A percentile compares a stretch with the other conserved stretches of the same genome.
These are phyloP conservation scores for Halcyon badia DNA, from an alignment of 2,797 vertebrate genomes.

Conservation along the genomic window DNA sequence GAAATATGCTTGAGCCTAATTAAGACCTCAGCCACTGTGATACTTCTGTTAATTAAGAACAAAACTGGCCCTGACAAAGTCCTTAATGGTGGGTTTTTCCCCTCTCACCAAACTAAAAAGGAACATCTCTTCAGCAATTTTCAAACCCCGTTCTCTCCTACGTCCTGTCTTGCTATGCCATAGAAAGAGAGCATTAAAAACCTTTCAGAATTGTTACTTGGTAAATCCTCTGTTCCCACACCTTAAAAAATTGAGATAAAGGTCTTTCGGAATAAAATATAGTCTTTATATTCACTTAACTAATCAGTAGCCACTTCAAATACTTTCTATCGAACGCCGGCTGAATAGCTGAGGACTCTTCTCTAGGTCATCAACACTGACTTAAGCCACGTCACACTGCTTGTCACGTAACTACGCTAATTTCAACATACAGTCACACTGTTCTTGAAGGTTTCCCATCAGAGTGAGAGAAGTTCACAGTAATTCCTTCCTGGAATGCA, in stretches of 20 bases:
- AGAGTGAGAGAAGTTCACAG: neutral
- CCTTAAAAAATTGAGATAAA: neutral
- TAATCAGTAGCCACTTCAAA: neutral
- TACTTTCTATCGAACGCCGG: neutral
- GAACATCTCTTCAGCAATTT: neutral
- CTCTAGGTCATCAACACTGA: neutral
- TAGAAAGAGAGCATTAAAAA: neutral
- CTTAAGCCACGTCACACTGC: neutral
- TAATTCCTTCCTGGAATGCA: slow-evolving; percentile 23
- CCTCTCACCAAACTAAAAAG: neutral
- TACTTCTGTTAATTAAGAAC: neutral
- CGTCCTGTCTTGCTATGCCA: neutral
- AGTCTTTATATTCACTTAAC: neutral
- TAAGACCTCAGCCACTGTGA: neutral
- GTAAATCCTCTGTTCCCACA: neutral
- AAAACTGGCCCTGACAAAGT: neutral
- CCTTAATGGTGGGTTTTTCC: neutral
- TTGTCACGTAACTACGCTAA: neutral
- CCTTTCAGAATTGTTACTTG: neutral
- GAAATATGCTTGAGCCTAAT: neutral
- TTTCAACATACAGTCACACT: neutral
- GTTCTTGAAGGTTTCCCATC: neutral
- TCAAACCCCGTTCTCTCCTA: neutral
- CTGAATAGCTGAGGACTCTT: neutral
- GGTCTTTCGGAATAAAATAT: neutral